Conservation (phyloP, 2,888 invertebrate genomes). For the Rhorus exstirpatorius region DNA sequence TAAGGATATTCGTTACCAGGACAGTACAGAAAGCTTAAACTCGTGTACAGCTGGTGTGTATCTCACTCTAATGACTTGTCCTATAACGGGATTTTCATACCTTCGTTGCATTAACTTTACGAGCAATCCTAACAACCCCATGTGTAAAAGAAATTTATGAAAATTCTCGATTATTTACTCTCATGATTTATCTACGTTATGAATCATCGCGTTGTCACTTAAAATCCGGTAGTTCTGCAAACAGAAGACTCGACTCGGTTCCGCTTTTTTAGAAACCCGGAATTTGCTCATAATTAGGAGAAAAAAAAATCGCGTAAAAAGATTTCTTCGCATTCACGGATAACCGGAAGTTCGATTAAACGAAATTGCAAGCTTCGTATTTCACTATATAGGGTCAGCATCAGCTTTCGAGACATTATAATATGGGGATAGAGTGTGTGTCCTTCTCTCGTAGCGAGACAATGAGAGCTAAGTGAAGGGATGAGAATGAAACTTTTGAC, state of each 20-base stretch:
- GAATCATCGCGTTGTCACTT: not conserved
- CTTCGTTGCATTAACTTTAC: slow-evolving; percentile 23
- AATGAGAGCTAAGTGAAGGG: slow-evolving; percentile 57
- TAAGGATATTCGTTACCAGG: slow-evolving; percentile 52
- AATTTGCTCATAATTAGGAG: not conserved
- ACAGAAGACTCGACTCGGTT: not conserved
- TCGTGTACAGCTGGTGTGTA: not conserved
- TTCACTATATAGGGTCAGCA: not conserved
- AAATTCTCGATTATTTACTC: not conserved
- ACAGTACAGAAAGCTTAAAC: slow-evolving; percentile 1
- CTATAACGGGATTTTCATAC: slow-evolving; percentile 41
- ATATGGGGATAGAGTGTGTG: slow-evolving; percentile 10
- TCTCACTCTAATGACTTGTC: slow-evolving; percentile 51
- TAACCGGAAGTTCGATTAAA: slow-evolving; percentile 34
- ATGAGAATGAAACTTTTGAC: slow-evolving; percentile 65
- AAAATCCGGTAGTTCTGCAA: not conserved
- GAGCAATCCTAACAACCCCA: not conserved
- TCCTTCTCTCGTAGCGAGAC: slow-evolving; percentile 30
- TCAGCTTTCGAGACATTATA: slow-evolving; percentile 24
- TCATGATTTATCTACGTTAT: slow-evolving; percentile 21
- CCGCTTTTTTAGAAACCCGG: not conserved
- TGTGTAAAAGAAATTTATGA: slow-evolving; percentile 1
- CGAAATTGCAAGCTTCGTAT: slow-evolving; percentile 46
- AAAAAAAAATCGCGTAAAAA: slow-evolving; percentile 6
- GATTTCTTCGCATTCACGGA: slow-evolving; percentile 1